Evolutionary conservation across 2,888 invertebrate genomes (phyloP).

Genomic region (Parapristionchus giblindavisi): DNA sequence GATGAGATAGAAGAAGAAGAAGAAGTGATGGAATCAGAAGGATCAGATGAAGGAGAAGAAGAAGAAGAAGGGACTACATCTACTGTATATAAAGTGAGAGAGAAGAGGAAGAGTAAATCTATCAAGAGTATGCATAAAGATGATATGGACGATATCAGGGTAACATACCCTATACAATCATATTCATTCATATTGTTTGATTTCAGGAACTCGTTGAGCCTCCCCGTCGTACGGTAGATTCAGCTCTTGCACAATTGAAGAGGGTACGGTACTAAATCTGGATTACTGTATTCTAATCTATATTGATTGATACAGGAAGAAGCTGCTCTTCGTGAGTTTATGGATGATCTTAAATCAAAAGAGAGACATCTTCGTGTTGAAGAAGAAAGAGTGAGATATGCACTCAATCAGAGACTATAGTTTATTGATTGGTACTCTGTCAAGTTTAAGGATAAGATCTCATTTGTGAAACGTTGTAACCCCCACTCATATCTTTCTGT

Average conservation of each 20-base stretch:
- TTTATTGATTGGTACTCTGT: too few species aligned
- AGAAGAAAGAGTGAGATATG: slow-evolving; percentile 6
- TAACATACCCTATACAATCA: not conserved
- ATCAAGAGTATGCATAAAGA: not conserved
- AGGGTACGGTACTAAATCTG: not conserved
- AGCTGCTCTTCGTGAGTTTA: slow-evolving; percentile 8
- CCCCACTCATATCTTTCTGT: too few species aligned
- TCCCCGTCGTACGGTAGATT: slow-evolving; percentile 11
- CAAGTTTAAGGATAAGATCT: too few species aligned
- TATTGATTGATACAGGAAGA: not conserved
- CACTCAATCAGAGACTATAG: slow-evolving; percentile 5
- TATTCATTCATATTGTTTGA: not conserved
- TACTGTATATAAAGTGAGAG: not conserved
- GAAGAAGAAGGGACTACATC: not conserved
- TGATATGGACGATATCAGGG: slow-evolving; percentile 8
- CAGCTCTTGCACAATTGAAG: not conserved
- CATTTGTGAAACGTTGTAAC: too few species aligned
- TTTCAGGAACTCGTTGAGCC: slow-evolving; percentile 1
- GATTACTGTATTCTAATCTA: not conserved
- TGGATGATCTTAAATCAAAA: slow-evolving; percentile 11
- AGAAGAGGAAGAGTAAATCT: not conserved
- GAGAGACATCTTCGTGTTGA: slow-evolving; percentile 11
- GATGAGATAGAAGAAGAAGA: not conserved
- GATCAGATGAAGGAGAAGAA: not conserved
- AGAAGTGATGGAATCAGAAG: slow-evolving; percentile 2